Conservation (phyloP, 2,888 invertebrate genomes). For the Marronus borbonicus region DNA sequence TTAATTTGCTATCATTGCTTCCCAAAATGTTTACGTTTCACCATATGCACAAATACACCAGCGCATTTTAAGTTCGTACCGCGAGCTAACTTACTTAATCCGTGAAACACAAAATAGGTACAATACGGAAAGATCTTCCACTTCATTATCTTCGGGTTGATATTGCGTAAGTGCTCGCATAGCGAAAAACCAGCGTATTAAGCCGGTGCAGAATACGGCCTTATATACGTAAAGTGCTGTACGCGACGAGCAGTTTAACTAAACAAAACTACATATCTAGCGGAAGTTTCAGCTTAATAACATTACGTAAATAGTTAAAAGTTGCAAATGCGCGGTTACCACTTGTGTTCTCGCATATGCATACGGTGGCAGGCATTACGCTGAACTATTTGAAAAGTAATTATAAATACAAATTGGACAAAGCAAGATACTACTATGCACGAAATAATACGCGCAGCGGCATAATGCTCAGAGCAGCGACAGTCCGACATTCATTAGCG, state of each 20-base stretch:
- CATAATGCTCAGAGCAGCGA: not conserved
- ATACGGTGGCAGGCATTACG: not conserved
- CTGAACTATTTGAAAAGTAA: conserved; percentile 34
- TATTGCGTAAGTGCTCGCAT: not conserved
- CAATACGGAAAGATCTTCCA: not conserved
- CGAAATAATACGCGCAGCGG: not conserved
- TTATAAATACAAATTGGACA: conserved; percentile 43
- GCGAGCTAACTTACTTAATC: no score
- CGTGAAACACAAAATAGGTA: no score
- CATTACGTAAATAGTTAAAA: conserved; percentile 26
- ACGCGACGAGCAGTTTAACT: not conserved
- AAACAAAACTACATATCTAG: conserved; percentile 9
- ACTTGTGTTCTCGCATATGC: not conserved
- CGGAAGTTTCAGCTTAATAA: conserved; percentile 30
- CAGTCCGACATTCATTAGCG: conserved; percentile 19
- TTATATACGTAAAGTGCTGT: conserved; percentile 2
- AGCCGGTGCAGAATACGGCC: not conserved
- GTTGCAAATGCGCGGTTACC: conserved; percentile 19
- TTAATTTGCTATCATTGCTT: no score
- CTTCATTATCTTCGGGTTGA: not conserved
- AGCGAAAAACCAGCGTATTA: not conserved
- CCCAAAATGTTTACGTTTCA: no score
- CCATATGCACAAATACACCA: no score
- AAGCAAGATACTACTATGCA: conserved; percentile 27
- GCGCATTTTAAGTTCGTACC: no score